A percentile compares a stretch with the other conserved stretches of the same genome.
Evolutionary conservation across 2,113 vertebrate species (phyloP).

Genomic region (Pachyramphus minor): DNA sequence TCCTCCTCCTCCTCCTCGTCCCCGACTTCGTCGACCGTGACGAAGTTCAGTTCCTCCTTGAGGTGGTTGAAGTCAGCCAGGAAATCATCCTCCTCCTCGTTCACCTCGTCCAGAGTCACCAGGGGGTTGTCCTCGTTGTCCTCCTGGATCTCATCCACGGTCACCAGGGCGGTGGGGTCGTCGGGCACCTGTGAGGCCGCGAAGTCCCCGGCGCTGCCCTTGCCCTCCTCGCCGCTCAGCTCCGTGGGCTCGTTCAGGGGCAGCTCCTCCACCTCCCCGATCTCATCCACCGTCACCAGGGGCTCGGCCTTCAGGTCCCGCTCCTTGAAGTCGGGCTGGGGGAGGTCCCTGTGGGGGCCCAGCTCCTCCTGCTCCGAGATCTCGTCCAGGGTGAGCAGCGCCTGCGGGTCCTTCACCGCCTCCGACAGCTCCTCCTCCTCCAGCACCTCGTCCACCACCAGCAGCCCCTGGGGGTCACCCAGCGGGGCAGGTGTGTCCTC

Average conservation of each 20-base stretch:
- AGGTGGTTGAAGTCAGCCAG: constrained; percentile 74
- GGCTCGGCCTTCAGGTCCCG: constrained; percentile 67
- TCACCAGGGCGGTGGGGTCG: constrained; percentile 64
- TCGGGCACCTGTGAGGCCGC: constrained; percentile 62
- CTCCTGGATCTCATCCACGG: constrained; percentile 71
- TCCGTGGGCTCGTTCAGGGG: constrained; percentile 39
- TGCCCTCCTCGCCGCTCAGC: neutral
- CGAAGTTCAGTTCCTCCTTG: constrained; percentile 79
- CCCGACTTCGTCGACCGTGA: constrained; percentile 84
- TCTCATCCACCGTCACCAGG: constrained; percentile 75
- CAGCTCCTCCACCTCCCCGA: constrained; percentile 76
- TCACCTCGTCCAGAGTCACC: constrained; percentile 75
- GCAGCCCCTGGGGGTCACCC: constrained; percentile 32
- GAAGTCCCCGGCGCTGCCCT: neutral
- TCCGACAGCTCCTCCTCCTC: constrained; percentile 76
- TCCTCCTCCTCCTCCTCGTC: constrained; percentile 59
- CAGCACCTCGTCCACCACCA: constrained; percentile 80
- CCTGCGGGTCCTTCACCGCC: constrained; percentile 61
- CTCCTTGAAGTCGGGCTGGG: constrained; percentile 23
- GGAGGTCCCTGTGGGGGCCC: neutral
- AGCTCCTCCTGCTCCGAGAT: constrained; percentile 75
- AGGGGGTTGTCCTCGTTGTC: constrained; percentile 69
- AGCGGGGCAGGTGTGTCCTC: constrained; percentile 70
- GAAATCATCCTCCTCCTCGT: constrained; percentile 74
- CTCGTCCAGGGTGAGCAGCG: constrained; percentile 80